phyloP scores from a whole-genome alignment of 2,113 vertebrate species.

The Antechinus stuartii region DNA sequence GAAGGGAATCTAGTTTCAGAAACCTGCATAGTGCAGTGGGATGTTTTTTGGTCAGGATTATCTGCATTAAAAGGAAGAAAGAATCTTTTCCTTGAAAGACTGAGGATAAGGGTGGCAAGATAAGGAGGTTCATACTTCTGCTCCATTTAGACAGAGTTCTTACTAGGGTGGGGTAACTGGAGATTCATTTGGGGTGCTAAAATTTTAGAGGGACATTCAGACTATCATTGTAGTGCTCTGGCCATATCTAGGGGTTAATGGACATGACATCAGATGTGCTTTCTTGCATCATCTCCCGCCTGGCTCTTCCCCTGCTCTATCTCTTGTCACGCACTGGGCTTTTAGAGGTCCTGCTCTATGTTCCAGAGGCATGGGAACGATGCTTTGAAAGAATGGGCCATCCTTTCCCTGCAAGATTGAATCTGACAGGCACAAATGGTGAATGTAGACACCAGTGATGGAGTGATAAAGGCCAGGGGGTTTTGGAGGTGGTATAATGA shows the following conservation, averaged over 20 bases:
- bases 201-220: not conserved
- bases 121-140: not conserved
- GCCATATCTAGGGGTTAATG: not conserved
- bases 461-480: not conserved
- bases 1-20: not conserved
- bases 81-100: not conserved
- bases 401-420: not conserved
- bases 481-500: not conserved
- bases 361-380: not conserved
- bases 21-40: not conserved
- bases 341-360: not conserved
- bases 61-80: not conserved
- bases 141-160: not conserved
- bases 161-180: not conserved
- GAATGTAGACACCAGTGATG: not conserved
- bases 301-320: not conserved
- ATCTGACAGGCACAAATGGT: not conserved
- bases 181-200: not conserved
- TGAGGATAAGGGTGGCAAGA: not conserved
- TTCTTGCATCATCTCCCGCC: not conserved
- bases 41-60: not conserved
- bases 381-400: not conserved
- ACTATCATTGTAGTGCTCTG: not conserved
- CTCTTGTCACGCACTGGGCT: not conserved
- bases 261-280: not conserved